Evolutionary conservation across 2,888 invertebrate species (phyloP), one percentile per base, ranked within the genome.

Genomic region (Pelosia muscerda): DNA sequence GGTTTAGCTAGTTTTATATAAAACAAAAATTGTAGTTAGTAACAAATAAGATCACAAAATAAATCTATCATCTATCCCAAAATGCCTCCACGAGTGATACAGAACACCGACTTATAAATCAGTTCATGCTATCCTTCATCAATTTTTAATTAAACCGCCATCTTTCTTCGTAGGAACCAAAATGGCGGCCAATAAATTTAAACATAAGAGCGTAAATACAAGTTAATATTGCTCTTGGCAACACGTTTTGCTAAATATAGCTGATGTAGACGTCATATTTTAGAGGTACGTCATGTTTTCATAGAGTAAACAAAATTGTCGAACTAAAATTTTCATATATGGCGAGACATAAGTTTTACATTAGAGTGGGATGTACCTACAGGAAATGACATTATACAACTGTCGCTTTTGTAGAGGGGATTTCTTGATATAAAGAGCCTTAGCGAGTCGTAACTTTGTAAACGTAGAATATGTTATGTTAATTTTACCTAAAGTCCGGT

Each of bases 131-230:
- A 71, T 72, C 66, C 79, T 78, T 78, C 78, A 84, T 86, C 73
- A 81, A 85, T 87, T 81, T 84, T 83, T 85, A 84, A 87, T 86
- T 86, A 79, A 83, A 77, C 79, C 82, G 62, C 75, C 75, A 75
- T 74, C 73, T 65, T 80, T 75, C 73, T 72, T 72, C 66, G 74
- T 73, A 76, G 74, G 77, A 79, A 78, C 72, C 76, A 83, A 84
- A 67, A 83, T 83, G 82, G 81, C 65, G 74, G 31, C 66, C 63
- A 75, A 83, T 84, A 84, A 82, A 84, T 84, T 78, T 75, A 61
- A 66, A 66, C 83, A 69, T 83, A 78, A 73, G 81, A 74, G 78
- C 76, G 64, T 73, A 55, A 25, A 11, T 55, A 67, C 79, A 76
- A 76, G 80, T 82, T 82, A 81, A 84, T 84, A 81, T 83, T 83